Conservation (phyloP, 2,113 vertebrate genomes). For the Dromiciops gliroides region DNA sequence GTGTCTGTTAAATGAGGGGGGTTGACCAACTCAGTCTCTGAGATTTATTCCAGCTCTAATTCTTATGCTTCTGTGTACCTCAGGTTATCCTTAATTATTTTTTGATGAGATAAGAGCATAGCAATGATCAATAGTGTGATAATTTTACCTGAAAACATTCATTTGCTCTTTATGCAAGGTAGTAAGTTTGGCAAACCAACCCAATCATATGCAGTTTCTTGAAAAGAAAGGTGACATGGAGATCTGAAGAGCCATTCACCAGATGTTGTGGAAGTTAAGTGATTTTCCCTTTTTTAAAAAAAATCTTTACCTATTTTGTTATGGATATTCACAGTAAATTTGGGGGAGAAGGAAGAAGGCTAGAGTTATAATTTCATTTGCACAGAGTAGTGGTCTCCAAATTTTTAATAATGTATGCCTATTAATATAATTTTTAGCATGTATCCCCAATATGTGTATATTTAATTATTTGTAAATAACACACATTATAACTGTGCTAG, state of each 20-base stretch:
- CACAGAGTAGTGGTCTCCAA: not conserved
- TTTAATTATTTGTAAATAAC: not conserved
- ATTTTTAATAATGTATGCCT: not conserved
- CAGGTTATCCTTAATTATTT: not conserved
- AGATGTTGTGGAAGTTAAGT: not conserved
- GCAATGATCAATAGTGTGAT: not conserved
- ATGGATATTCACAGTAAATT: not conserved
- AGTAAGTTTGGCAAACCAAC: not conserved
- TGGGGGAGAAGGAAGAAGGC: not conserved
- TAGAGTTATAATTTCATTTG: not conserved
- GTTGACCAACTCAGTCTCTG: not conserved
- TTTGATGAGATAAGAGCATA: not conserved
- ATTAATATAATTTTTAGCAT: not conserved
- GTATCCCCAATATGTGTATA: not conserved
- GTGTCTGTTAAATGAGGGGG: not conserved
- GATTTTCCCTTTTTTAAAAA: not conserved
- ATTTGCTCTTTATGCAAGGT: not conserved
- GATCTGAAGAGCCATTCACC: not conserved
- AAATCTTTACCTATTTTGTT: not conserved
- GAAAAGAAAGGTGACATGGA: not conserved
- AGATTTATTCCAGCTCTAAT: not conserved
- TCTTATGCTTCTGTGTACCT: not conserved
- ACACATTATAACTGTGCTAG: not conserved
- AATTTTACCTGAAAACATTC: not conserved
- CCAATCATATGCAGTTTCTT: not conserved